These are phyloP conservation scores for Monochamus alternatus DNA, from an alignment of 2,888 invertebrate species.

Conservation along the genomic window DNA sequence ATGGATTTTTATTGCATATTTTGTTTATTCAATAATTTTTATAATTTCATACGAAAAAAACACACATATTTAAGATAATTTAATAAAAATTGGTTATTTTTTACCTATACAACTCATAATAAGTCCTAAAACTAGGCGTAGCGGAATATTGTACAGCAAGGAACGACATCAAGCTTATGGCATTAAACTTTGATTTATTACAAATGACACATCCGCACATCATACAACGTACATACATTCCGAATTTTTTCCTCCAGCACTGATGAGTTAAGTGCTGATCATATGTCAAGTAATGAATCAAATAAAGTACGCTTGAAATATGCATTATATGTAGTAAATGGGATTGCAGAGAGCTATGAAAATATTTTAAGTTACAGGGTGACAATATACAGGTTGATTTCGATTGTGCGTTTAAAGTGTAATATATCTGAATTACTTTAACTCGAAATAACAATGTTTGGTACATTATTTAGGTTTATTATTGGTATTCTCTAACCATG, in stretches of 20 bases:
- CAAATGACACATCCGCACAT: slow-evolving; percentile 37
- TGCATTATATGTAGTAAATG: slow-evolving; percentile 23
- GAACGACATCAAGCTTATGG: background rate
- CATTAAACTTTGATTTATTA: slow-evolving; percentile 30
- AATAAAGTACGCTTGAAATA: slow-evolving; percentile 30
- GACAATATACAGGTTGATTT: background rate
- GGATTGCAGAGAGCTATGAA: background rate
- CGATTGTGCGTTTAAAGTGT: too few relatives aligned
- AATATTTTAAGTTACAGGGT: background rate
- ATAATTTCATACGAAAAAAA: too few relatives aligned
- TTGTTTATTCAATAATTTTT: too few relatives aligned
- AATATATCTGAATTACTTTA: too few relatives aligned
- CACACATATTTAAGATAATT: too few relatives aligned
- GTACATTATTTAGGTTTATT: too few relatives aligned
- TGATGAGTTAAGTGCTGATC: slow-evolving; percentile 38
- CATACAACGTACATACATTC: slow-evolving; percentile 36
- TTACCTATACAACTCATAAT: too few relatives aligned
- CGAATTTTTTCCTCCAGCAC: slow-evolving; percentile 25
- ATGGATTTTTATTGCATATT: too few relatives aligned
- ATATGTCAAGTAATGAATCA: slow-evolving; percentile 40
- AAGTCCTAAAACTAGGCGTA: too few relatives aligned
- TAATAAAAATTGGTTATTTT: too few relatives aligned
- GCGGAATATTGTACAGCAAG: background rate
- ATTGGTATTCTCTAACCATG: too few relatives aligned
- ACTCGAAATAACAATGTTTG: too few relatives aligned